Evolutionary conservation across 2,797 vertebrate species (phyloP).

Genomic region (Heteromormyrus szaboi): DNA sequence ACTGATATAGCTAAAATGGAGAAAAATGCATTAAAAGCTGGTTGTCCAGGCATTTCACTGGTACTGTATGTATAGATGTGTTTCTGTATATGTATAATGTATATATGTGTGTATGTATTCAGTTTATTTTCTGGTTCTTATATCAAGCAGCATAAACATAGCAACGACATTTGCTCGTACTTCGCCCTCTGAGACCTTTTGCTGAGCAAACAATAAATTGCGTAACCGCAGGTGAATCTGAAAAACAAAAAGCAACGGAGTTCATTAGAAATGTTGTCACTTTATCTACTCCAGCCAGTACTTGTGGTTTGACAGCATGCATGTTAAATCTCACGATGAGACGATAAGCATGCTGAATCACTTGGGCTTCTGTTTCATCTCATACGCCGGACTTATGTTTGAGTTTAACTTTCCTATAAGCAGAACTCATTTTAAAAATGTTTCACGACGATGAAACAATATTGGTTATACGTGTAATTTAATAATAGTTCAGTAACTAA

Average conservation of each 20-base stretch:
- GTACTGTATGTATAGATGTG: background rate
- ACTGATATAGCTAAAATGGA: background rate
- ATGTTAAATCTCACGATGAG: background rate
- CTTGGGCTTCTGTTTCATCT: background rate
- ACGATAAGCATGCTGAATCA: background rate
- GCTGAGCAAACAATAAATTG: background rate
- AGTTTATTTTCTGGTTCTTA: background rate
- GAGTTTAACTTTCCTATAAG: background rate
- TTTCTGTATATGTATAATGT: background rate
- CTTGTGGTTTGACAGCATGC: background rate
- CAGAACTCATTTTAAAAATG: background rate
- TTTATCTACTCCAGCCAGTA: background rate
- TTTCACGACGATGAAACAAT: background rate
- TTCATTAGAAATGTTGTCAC: background rate
- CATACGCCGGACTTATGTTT: background rate
- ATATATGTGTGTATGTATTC: background rate
- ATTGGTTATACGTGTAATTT: background rate
- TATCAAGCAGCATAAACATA: background rate
- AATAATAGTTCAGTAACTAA: background rate
- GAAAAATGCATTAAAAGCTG: background rate
- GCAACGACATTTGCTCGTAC: background rate
- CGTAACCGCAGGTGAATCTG: background rate
- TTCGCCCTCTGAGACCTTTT: background rate
- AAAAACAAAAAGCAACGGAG: background rate
- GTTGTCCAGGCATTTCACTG: background rate